A percentile compares a stretch with the other conserved stretches of the same genome.
Evolutionary conservation across 1,140 invertebrate genomes (phyloP).

Genomic region (Micrasema minimum): DNA sequence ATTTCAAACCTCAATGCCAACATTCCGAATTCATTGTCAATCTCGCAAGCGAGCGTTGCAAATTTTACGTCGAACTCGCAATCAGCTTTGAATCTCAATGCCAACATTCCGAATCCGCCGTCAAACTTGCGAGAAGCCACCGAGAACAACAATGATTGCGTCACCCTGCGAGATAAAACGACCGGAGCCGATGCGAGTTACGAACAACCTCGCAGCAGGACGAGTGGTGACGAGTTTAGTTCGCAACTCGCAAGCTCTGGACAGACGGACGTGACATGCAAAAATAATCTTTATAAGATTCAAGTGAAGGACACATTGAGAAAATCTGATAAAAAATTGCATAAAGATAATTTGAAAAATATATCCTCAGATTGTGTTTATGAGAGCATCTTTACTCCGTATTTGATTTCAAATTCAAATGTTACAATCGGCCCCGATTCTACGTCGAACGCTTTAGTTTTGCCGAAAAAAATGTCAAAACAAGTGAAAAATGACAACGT

Average conservation of each 20-base stretch:
- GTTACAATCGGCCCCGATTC: background rate
- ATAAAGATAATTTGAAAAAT: background rate
- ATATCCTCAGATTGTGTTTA: constrained; percentile 19
- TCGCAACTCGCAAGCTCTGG: too few species aligned
- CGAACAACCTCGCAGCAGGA: constrained; percentile 45
- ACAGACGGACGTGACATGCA: too few species aligned
- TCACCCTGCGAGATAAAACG: too few species aligned
- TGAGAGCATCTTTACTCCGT: constrained; percentile 49
- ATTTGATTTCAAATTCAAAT: constrained; percentile 15
- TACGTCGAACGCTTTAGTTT: background rate
- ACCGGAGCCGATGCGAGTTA: constrained; percentile 5
- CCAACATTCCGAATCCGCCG: too few species aligned
- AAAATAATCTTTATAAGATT: constrained; percentile 2
- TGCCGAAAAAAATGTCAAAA: background rate
- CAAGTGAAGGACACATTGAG: background rate
- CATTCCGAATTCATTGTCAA: too few species aligned
- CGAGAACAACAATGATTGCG: too few species aligned
- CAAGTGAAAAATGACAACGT: background rate
- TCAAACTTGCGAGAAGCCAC: too few species aligned
- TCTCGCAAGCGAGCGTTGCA: background rate
- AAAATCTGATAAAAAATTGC: background rate
- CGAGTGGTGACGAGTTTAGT: background rate
- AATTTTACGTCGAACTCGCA: background rate
- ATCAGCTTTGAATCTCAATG: background rate
- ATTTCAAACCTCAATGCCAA: too few species aligned